phyloP scores from a whole-genome alignment of 2,797 vertebrate species.

The Acipenser oxyrinchus region DNA sequence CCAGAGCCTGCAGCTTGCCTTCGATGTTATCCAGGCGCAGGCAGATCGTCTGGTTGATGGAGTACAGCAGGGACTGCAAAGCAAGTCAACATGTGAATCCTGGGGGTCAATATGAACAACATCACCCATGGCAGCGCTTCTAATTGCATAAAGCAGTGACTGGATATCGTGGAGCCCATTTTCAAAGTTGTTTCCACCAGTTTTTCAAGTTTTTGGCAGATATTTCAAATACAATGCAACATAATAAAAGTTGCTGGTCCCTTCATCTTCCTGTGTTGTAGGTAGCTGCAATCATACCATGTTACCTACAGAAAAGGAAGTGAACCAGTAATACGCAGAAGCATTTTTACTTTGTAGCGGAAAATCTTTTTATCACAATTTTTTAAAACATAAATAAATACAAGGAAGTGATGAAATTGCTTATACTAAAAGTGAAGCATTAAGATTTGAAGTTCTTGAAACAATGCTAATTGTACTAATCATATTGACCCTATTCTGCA shows the following conservation, averaged over 20 bases:
- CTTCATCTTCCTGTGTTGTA: too few relatives aligned
- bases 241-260: background rate
- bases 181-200: background rate
- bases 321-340: too few relatives aligned
- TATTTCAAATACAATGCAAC: background rate
- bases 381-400: too few relatives aligned
- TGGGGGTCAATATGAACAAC: background rate
- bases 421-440: too few relatives aligned
- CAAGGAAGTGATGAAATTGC: too few relatives aligned
- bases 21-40: constrained; percentile 88
- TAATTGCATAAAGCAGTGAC: background rate
- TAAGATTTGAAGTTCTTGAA: too few relatives aligned
- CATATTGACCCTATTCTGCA: too few relatives aligned
- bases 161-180: background rate
- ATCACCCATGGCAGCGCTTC: background rate
- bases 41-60: constrained; percentile 86
- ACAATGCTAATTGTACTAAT: too few relatives aligned
- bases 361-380: too few relatives aligned
- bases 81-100: background rate
- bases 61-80: constrained; percentile 77
- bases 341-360: too few relatives aligned
- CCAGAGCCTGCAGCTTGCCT: constrained; percentile 84
- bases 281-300: too few relatives aligned
- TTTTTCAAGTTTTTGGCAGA: background rate
- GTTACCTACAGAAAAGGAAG: too few relatives aligned